These are phyloP conservation scores for Echinarachnius parma DNA, from an alignment of 53 echinoderm and acorn worm genomes.

Conservation along the genomic window DNA sequence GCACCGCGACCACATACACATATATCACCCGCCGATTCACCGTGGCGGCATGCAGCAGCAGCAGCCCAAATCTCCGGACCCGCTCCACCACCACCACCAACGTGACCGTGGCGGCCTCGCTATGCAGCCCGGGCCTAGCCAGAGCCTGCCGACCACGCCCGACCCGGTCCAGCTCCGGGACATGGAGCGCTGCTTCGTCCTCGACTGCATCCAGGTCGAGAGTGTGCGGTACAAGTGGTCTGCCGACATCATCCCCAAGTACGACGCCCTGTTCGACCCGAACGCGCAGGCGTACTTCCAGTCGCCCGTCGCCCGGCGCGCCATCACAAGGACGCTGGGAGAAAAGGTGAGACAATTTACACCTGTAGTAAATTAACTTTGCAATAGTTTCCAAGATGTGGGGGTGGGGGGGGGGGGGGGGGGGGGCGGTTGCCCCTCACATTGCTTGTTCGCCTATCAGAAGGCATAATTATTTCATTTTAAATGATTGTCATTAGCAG, in stretches of 20 bases:
- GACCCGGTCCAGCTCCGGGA: conserved; percentile 34
- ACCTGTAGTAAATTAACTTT: too few species aligned
- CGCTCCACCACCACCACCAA: background rate
- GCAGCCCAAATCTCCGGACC: background rate
- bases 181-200: conserved; percentile 61
- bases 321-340: conserved; percentile 58
- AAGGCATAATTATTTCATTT: too few species aligned
- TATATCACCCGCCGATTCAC: too few species aligned
- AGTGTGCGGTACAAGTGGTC: conserved; percentile 90
- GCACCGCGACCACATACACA: conserved; percentile 37
- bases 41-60: conserved; percentile 25
- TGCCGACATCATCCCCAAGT: conserved; percentile 86
- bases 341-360: conserved; percentile 58
- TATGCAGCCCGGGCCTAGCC: too few species aligned
- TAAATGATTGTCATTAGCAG: too few species aligned
- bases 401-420: too few species aligned
- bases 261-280: conserved; percentile 70
- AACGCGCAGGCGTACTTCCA: conserved; percentile 71
- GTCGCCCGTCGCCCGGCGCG: conserved; percentile 65
- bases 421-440: too few species aligned
- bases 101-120: too few species aligned
- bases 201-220: conserved; percentile 84
- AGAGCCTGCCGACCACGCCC: too few species aligned
- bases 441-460: too few species aligned
- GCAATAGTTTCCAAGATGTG: background rate